These are phyloP conservation scores for Nasonia longicornis DNA, from an alignment of 1,140 invertebrate genomes.

Conservation along the genomic window DNA sequence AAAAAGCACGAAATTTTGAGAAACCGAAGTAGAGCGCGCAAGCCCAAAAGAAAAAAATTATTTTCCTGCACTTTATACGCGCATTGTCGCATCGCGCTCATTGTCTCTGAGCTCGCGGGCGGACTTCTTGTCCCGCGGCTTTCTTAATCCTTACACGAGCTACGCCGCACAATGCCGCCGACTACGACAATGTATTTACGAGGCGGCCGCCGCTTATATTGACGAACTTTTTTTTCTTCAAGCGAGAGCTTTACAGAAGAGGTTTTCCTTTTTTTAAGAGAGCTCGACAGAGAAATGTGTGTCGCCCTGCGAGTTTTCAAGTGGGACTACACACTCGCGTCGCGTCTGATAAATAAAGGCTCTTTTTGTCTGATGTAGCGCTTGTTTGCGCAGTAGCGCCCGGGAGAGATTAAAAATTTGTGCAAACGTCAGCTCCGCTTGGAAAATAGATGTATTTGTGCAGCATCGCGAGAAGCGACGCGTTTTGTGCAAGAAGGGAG, in stretches of 20 bases:
- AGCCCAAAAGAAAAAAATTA: neutral
- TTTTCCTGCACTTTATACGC: neutral
- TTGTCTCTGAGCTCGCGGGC: neutral
- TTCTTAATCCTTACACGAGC: constrained; percentile 42
- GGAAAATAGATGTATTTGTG: no score
- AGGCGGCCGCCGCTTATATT: neutral
- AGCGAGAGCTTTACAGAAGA: neutral
- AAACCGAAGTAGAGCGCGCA: neutral
- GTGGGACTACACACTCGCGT: neutral
- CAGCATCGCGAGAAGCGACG: no score
- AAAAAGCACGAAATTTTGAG: neutral
- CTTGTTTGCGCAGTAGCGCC: no score
- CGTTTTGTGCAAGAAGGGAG: no score
- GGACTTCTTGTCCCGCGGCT: constrained; percentile 24
- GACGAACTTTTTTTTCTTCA: neutral
- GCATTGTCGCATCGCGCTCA: constrained; percentile 23
- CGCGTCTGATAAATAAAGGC: neutral
- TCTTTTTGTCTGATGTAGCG: no score
- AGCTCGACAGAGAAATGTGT: neutral
- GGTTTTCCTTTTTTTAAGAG: neutral
- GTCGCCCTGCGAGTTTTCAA: neutral
- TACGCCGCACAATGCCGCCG: neutral
- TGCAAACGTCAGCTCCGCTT: no score
- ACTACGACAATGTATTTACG: constrained; percentile 27
- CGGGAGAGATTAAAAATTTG: neutral